phyloP scores from a whole-genome alignment of 2,888 invertebrate genomes.

The Gymnocheta viridis region DNA sequence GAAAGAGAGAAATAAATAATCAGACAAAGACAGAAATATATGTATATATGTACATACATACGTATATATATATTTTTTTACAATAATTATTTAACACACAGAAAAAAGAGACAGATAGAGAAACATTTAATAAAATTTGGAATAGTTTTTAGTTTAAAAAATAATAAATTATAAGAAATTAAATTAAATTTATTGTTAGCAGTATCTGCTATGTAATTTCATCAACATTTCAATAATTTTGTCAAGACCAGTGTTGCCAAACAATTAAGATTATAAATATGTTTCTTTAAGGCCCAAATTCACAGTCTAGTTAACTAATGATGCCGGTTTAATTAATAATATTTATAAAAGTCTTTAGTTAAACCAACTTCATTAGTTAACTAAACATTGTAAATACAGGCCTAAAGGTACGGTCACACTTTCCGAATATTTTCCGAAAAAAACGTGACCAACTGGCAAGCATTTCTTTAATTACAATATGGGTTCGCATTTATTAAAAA shows the following conservation, averaged over 20 bases:
- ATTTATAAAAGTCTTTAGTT: too few relatives aligned
- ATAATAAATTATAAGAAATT: neutral
- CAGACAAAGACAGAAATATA: conserved; percentile 69
- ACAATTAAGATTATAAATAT: conserved; percentile 19
- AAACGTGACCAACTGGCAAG: too few relatives aligned
- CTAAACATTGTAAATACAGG: too few relatives aligned
- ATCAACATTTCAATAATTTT: neutral
- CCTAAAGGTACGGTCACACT: too few relatives aligned
- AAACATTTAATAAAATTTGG: conserved; percentile 4
- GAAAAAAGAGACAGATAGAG: conserved; percentile 8
- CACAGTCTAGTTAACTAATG: too few relatives aligned
- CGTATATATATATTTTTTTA: conserved; percentile 1
- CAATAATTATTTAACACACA: conserved; percentile 27
- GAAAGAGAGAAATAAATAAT: conserved; percentile 41
- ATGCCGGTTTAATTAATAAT: too few relatives aligned
- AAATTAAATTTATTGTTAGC: neutral
- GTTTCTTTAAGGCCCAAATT: too few relatives aligned
- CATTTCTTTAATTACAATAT: too few relatives aligned
- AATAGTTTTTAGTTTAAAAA: neutral
- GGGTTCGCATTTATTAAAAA: too few relatives aligned
- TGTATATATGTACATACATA: neutral
- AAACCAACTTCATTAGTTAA: too few relatives aligned
- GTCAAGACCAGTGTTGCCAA: conserved; percentile 38
- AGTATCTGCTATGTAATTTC: neutral
- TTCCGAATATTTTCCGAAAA: too few relatives aligned